These are phyloP conservation scores for Drosophila recens DNA, from an alignment of 2,888 invertebrate genomes.

Conservation along the genomic window DNA sequence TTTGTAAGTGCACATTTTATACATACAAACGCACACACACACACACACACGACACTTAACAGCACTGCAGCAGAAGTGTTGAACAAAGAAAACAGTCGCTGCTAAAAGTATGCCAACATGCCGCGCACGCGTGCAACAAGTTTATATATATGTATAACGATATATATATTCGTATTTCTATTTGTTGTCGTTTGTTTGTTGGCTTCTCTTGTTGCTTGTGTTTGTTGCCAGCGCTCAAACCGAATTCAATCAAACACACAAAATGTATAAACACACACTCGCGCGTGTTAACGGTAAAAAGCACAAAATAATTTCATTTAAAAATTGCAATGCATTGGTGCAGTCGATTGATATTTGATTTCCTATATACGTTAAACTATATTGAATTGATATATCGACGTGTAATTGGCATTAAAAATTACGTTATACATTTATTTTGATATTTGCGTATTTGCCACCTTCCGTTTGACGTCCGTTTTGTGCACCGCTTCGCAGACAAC, in stretches of 20 bases:
- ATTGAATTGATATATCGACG: constrained; percentile 25
- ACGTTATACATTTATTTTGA: constrained; percentile 20
- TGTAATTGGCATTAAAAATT: constrained; percentile 18
- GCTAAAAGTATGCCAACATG: constrained; percentile 71
- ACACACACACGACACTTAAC: constrained; percentile 24
- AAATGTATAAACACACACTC: constrained; percentile 11
- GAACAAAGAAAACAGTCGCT: constrained; percentile 75
- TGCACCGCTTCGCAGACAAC: constrained; percentile 83
- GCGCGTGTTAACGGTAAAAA: constrained; percentile 13
- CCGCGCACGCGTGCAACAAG: constrained; percentile 69
- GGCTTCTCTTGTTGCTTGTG: constrained; percentile 10
- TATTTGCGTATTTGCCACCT: constrained; percentile 45
- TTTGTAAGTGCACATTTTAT: constrained; percentile 56
- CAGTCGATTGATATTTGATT: constrained; percentile 34
- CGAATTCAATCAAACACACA: background rate
- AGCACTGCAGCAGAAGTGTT: constrained; percentile 42
- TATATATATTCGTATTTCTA: constrained; percentile 1
- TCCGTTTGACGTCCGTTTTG: constrained; percentile 81
- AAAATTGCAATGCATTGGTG: constrained; percentile 2
- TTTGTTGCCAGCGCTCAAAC: background rate
- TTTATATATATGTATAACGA: constrained; percentile 25
- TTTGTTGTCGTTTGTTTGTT: constrained; percentile 10
- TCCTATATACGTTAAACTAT: constrained; percentile 36
- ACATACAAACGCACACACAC: constrained; percentile 25
- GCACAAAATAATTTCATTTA: constrained; percentile 8